These are phyloP conservation scores for Hippolais icterina DNA, from an alignment of 2,113 vertebrate species.

Conservation along the genomic window DNA sequence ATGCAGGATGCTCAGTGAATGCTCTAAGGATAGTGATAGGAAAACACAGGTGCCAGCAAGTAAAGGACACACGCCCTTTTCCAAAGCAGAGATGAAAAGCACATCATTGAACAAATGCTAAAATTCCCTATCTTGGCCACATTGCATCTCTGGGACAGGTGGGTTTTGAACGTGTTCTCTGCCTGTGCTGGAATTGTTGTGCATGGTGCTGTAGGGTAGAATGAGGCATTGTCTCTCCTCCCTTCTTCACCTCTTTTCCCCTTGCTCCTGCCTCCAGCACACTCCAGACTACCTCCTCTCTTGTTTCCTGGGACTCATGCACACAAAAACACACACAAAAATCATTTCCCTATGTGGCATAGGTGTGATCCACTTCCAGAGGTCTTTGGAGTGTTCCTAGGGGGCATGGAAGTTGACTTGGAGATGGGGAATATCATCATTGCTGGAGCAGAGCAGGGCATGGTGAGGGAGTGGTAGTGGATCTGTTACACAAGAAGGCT, in stretches of 20 bases:
- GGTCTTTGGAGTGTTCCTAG: not conserved
- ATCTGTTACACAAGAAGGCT: accelerated
- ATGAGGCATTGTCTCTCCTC: not conserved
- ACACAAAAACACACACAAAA: not conserved
- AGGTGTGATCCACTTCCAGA: not conserved
- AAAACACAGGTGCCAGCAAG: not conserved
- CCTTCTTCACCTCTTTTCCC: not conserved
- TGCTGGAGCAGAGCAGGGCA: not conserved
- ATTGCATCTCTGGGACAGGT: not conserved
- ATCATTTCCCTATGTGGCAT: accelerated
- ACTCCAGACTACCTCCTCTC: not conserved
- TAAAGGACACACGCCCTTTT: not conserved
- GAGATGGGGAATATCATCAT: not conserved
- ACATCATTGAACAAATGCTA: not conserved
- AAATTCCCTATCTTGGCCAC: not conserved
- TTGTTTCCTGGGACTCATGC: not conserved
- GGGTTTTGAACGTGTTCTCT: not conserved
- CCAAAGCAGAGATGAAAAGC: not conserved
- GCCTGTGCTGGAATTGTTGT: not conserved
- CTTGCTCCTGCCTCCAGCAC: not conserved
- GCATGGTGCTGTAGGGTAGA: not conserved
- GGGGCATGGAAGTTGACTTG: not conserved
- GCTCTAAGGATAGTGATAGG: not conserved
- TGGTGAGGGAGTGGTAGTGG: not conserved
- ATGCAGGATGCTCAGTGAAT: not conserved